Percentiles rank a stretch among this genome's conserved stretches.
These are phyloP conservation scores for Gnatocerus cornutus DNA, from an alignment of 2,888 invertebrate species.

Conservation along the genomic window DNA sequence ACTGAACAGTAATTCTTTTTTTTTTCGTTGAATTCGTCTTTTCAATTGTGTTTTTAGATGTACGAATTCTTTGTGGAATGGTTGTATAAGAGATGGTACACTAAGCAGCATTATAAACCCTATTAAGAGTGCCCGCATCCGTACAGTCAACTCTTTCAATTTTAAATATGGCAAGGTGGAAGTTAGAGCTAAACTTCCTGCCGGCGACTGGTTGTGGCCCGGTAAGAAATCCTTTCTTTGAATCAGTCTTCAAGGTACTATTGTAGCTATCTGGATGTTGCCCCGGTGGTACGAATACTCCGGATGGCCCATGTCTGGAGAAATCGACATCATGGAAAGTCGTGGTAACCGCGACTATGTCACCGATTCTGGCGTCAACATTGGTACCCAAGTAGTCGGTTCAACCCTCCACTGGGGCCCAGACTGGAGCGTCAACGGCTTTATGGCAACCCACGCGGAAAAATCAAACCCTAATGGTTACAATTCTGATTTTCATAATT, in stretches of 20 bases:
- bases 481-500: conserved; percentile 77
- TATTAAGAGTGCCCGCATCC: conserved; percentile 77
- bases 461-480: conserved; percentile 69
- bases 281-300: conserved; percentile 79
- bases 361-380: conserved; percentile 58
- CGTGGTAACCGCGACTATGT: conserved; percentile 75
- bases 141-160: conserved; percentile 76
- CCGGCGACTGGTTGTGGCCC: conserved; percentile 82
- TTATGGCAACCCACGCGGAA: conserved; percentile 73
- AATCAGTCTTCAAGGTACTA: too few species aligned
- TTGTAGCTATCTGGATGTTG: conserved; percentile 61
- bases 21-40: neutral
- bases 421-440: conserved; percentile 73
- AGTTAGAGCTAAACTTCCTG: conserved; percentile 78
- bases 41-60: conserved; percentile 68
- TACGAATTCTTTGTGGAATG: conserved; percentile 74
- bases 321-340: conserved; percentile 81
- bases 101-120: conserved; percentile 75
- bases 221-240: conserved; percentile 51
- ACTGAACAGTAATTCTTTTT: conserved; percentile 73
- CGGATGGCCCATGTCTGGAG: conserved; percentile 81
- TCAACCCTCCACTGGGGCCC: conserved; percentile 82
- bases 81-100: conserved; percentile 73
- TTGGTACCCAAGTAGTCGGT: conserved; percentile 75
- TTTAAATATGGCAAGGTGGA: conserved; percentile 79